These are phyloP conservation scores for Cirrhinus mrigala DNA, from an alignment of 2,797 vertebrate species.

Conservation along the genomic window DNA sequence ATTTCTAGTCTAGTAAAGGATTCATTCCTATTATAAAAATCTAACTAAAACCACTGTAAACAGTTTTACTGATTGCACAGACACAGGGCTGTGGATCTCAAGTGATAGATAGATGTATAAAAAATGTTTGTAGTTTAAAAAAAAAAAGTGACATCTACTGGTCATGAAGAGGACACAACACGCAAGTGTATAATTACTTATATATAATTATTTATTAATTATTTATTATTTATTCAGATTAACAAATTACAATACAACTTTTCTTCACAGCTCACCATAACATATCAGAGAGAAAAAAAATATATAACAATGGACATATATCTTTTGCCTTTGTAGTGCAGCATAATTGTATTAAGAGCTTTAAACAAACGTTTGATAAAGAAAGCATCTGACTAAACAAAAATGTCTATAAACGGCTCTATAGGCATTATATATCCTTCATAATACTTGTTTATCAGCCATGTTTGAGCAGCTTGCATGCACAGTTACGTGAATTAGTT, in stretches of 20 bases:
- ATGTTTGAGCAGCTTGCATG: constrained; percentile 11
- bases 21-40: neutral
- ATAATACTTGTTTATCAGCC: neutral
- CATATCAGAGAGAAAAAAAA: neutral
- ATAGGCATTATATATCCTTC: neutral
- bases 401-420: neutral
- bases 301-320: neutral
- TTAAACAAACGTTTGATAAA: neutral
- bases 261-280: constrained; percentile 18
- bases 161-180: constrained; percentile 1
- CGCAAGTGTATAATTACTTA: neutral
- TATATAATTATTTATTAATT: too few relatives aligned
- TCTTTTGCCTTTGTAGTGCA: neutral
- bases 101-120: neutral
- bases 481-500: constrained; percentile 3
- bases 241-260: neutral
- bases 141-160: constrained; percentile 58
- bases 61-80: neutral
- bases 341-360: neutral
- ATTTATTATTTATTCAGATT: constrained; percentile 39
- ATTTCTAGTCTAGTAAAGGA: neutral
- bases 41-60: neutral
- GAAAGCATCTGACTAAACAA: neutral
- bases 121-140: constrained; percentile 25
- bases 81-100: neutral